These are phyloP conservation scores for Macrotrachela quadricornifera DNA, from an alignment of 1,140 invertebrate species.

Conservation along the genomic window DNA sequence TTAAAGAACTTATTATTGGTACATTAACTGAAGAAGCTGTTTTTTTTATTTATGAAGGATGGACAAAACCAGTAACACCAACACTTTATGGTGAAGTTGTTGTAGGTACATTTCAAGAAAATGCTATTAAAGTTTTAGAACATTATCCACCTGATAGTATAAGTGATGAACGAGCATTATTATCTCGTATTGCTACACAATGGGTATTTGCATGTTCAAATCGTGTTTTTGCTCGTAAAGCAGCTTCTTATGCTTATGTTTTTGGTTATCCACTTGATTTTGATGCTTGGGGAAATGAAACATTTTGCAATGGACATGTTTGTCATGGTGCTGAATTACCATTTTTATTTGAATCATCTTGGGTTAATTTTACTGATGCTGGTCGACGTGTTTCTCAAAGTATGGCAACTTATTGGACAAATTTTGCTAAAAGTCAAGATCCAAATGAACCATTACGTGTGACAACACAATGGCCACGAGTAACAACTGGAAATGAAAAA, in stretches of 20 bases:
- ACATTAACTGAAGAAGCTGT: slow-evolving; percentile 5
- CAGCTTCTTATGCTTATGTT: not conserved
- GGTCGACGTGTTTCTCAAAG: slow-evolving; percentile 13
- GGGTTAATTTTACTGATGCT: slow-evolving; percentile 1
- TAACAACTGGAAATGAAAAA: not conserved
- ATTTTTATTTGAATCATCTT: not conserved
- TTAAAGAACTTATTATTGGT: not conserved
- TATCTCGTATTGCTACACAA: slow-evolving; percentile 1
- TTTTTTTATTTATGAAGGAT: slow-evolving; percentile 3
- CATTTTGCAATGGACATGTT: slow-evolving; percentile 3
- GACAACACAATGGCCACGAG: not conserved
- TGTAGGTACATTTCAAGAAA: not conserved
- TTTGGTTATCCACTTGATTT: slow-evolving; percentile 6
- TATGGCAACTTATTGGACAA: slow-evolving; percentile 17
- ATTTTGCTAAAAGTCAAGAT: slow-evolving; percentile 15
- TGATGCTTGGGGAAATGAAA: slow-evolving; percentile 5
- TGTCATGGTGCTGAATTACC: slow-evolving; percentile 9
- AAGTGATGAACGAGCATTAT: not conserved
- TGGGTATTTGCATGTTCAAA: slow-evolving; percentile 5
- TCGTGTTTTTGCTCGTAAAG: too few species aligned
- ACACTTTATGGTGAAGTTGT: not conserved
- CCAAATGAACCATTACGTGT: not conserved
- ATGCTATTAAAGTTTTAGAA: slow-evolving; percentile 1
- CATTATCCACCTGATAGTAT: slow-evolving; percentile 2
- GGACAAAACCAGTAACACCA: not conserved